Base-by-base conservation (phyloP, 2,113 vertebrate species). In the Actenoides lindsayi region DNA sequence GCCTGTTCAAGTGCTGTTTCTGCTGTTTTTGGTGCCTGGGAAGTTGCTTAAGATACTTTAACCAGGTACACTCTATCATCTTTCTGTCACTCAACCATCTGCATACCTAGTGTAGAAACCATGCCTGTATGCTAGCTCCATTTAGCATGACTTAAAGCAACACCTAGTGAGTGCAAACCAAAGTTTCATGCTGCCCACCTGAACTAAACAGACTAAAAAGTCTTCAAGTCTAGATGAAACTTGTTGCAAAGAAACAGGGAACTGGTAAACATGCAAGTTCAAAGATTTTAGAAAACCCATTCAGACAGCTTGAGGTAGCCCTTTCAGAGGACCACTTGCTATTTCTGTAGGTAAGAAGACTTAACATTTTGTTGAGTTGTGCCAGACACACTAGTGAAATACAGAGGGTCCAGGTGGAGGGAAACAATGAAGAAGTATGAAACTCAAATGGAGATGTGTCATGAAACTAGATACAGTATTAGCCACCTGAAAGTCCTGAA, bases 61-160 rank as follows among this genome's bases (percentile, higher is more conserved):
- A 97, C 93, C 98, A 98, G 98, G 98, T 98, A 98, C n/a, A 28
- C 12, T 93, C n/a, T 79, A 4, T 71, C 39, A n/a, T 35, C 33
- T 73, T 46, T 65, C 60, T 44, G 54, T 69, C 46, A 12, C 21
- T 90, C 37, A 39, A 7, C 50, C 46, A 3, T 41, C 13, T 73
- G 28, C 63, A 10, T 44, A 17, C 41, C 11, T 69, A 7, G 28
- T 46, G 25, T 57, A 35, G 18, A 56, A 78, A 51, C 30, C 1
- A 0, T 1, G 3, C 33, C 44, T 31, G 20, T 35, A 4, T 31
- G 60, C 41, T 44, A 24, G 42, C 60, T 50, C 24, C 10, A 5
- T 39, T 73, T 23, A 50, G 41, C 46, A 14, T 0, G 1, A 19
- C 53, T 54, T 54, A 30, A 73, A 37, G 39, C 63, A 54, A 30